These are phyloP conservation scores for Coreoperca whiteheadi DNA, from an alignment of 2,113 vertebrate species.

Conservation along the genomic window DNA sequence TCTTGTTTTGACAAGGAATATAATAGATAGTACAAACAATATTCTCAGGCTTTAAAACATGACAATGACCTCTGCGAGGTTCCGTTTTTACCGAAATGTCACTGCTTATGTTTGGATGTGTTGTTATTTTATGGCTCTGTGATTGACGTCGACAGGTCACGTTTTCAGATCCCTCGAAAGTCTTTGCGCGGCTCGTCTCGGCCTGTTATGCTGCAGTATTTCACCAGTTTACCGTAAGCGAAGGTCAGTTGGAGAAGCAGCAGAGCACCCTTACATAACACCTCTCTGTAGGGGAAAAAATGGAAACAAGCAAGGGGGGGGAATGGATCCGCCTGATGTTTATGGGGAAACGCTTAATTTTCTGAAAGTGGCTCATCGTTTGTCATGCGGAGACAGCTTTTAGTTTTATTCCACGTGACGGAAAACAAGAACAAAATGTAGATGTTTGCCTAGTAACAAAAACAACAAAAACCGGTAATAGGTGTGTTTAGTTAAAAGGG, in stretches of 20 bases:
- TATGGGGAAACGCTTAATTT: neutral
- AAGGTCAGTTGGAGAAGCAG: neutral
- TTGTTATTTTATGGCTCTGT: conserved; percentile 14
- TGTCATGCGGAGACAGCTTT: conserved; percentile 36
- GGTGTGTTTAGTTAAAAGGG: conserved; percentile 18
- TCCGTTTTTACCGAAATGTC: neutral
- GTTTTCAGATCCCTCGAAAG: neutral
- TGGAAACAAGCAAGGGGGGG: neutral
- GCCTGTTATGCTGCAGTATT: conserved; percentile 4
- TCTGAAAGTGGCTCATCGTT: neutral
- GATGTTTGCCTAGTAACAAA: conserved; percentile 8
- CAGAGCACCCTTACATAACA: neutral
- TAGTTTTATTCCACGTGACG: conserved; percentile 4
- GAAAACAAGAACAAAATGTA: conserved; percentile 23
- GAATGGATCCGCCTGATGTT: neutral
- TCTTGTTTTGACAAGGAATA: neutral
- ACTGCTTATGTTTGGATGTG: neutral
- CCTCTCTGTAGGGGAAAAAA: neutral
- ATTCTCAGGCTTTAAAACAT: neutral
- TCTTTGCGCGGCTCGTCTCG: neutral
- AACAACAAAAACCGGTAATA: too few relatives aligned
- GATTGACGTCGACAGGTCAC: conserved; percentile 31
- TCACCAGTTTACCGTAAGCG: neutral
- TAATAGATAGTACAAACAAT: neutral
- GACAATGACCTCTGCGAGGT: neutral